Percentiles rank a stretch among this genome's conserved stretches.
phyloP scores from a whole-genome alignment of 1,140 invertebrate species.

The Drosophila ercepeae region DNA sequence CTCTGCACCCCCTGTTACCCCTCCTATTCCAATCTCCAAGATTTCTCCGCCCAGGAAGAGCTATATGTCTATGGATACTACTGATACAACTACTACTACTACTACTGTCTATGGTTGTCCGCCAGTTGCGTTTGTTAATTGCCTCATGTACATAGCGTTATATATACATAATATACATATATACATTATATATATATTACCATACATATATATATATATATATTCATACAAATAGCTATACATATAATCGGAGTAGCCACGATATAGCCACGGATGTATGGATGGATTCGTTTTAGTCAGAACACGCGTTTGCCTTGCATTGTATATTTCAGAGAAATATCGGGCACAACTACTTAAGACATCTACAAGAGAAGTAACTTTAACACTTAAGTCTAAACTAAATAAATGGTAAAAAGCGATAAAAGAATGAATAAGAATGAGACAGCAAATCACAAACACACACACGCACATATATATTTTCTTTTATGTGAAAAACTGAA shows the following conservation, averaged over 20 bases:
- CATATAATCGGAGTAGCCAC: slow-evolving; percentile 41
- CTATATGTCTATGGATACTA: neutral
- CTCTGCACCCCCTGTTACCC: neutral
- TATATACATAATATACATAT: slow-evolving; percentile 45
- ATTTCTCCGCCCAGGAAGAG: slow-evolving; percentile 18
- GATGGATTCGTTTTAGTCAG: slow-evolving; percentile 63
- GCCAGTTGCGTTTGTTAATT: slow-evolving; percentile 63
- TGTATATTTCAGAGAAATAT: slow-evolving; percentile 73
- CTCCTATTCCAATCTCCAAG: slow-evolving; percentile 3
- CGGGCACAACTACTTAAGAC: slow-evolving; percentile 60
- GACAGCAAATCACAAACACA: neutral
- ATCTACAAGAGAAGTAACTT: slow-evolving; percentile 39
- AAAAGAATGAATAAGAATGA: neutral
- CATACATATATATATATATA: slow-evolving; percentile 7
- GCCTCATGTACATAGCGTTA: slow-evolving; percentile 69
- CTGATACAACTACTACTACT: slow-evolving; percentile 11
- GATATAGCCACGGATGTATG: slow-evolving; percentile 22
- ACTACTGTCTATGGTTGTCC: slow-evolving; percentile 66
- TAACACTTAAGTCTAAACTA: slow-evolving; percentile 34
- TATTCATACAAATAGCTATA: slow-evolving; percentile 28
- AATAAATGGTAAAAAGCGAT: neutral
- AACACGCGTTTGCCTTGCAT: slow-evolving; percentile 75
- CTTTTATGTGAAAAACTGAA: neutral
- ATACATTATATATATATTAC: too few species aligned
- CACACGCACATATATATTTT: neutral